Evolutionary conservation across 2,113 vertebrate species (phyloP), one percentile per base, ranked within the genome.

Genomic region (Pituophis catenifer): DNA sequence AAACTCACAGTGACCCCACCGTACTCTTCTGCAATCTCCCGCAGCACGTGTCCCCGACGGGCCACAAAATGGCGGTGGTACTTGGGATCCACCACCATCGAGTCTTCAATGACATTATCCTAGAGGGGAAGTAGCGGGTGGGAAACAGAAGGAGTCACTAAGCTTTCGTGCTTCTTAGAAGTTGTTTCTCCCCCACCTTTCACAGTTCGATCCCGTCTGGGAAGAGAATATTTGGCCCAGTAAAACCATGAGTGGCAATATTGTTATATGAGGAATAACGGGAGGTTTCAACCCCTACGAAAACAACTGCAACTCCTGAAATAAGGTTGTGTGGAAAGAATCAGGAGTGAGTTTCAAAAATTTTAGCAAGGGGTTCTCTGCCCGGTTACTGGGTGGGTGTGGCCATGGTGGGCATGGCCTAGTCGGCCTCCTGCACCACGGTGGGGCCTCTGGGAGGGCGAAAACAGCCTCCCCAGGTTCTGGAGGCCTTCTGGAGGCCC

Each of bases 11-110:
- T 97, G 29, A 98, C 97, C 0, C 98, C 98, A 0, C 98, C 98
- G n/a, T 98, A 98, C 89, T 98, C 98, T 92, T 98, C 98, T 0
- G 97, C 96, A 91, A 98, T 97, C 96, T 98, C 98, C 85, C 97
- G 96, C 93, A 98, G 96, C 89, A 98, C 97, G 93, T 98, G 98
- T 6, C 97, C 98, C 81, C 97, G 96, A 86, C 97, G 97, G 38
- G 97, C 98, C 92, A 98, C 98, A 24, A 98, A 98, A 95, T 98
- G 96, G 0, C 98, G 98, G 92, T 98, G 98, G 94, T 98, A 98
- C 44, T 97, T 97, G 13, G 96, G 94, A 0, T 98, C 98, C 52
- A 98, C 98, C 0, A 97, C 92, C 97, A 98, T 98, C 93, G 91
- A 96, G 94, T 98, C 98, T 94, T 98, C 98, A 15, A 98, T 96